Evolutionary conservation across 37 sponge, comb jelly and placozoan species (phyloP).

Genomic region (Agelas oroides): DNA sequence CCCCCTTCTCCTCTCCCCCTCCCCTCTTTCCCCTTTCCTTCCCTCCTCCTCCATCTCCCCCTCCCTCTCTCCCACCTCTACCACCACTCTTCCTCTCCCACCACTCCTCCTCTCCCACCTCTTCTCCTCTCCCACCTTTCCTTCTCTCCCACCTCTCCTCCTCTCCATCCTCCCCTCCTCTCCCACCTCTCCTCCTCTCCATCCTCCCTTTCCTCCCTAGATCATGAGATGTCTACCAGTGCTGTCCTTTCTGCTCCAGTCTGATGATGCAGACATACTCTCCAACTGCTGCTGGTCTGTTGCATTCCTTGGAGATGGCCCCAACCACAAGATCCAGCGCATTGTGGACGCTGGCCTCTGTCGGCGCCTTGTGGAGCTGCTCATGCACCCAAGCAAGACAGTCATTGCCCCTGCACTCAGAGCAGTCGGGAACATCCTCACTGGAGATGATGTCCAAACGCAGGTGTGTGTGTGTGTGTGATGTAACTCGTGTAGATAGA

Average conservation of each 20-base stretch:
- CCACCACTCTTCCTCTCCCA: too few relatives aligned
- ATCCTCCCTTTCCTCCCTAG: conserved; percentile 14
- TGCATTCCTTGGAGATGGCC: conserved; percentile 52
- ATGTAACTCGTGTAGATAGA: conserved; percentile 40
- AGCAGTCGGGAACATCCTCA: conserved; percentile 80
- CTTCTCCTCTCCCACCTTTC: too few relatives aligned
- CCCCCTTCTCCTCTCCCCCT: too few relatives aligned
- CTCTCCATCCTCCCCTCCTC: too few relatives aligned
- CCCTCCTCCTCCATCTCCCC: too few relatives aligned
- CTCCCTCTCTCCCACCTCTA: too few relatives aligned
- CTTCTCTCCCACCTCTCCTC: too few relatives aligned
- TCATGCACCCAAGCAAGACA: conserved; percentile 52
- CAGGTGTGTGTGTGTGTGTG: conserved; percentile 55
- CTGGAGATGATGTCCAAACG: conserved; percentile 79
- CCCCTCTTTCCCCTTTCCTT: too few relatives aligned
- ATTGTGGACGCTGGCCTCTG: conserved; percentile 60
- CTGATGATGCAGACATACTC: conserved; percentile 58
- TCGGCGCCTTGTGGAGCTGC: conserved; percentile 59
- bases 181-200: too few relatives aligned
- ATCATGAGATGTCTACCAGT: conserved; percentile 48
- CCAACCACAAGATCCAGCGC: conserved; percentile 56
- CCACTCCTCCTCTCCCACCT: neutral
- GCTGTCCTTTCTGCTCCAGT: conserved; percentile 35
- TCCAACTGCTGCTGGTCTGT: conserved; percentile 57
- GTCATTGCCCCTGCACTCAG: conserved; percentile 78